phyloP scores from a whole-genome alignment of 1,140 invertebrate species.

The Pseudomyrmex gracilis region DNA sequence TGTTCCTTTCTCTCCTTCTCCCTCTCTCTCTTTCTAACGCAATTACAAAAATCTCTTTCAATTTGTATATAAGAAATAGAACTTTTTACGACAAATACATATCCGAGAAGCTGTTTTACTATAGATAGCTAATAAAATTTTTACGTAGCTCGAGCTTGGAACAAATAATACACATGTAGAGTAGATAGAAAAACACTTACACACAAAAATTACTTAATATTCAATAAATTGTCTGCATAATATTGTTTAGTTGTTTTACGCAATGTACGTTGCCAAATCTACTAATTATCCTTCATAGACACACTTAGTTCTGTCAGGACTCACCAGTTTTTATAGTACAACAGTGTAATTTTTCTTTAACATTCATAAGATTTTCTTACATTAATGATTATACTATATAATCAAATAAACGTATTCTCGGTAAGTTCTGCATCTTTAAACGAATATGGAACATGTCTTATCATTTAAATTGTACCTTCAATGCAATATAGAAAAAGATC shows the following conservation, averaged over 20 bases:
- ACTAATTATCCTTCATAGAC: slow-evolving; percentile 52
- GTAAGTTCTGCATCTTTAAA: slow-evolving; percentile 76
- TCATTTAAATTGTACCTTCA: slow-evolving; percentile 81
- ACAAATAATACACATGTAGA: slow-evolving; percentile 24
- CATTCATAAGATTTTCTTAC: slow-evolving; percentile 64
- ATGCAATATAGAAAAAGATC: slow-evolving; percentile 79
- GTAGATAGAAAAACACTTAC: slow-evolving; percentile 39
- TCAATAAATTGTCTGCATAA: slow-evolving; percentile 36
- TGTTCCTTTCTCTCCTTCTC: neutral
- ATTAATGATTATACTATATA: slow-evolving; percentile 46
- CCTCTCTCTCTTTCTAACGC: neutral
- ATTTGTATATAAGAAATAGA: no score
- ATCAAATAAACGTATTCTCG: slow-evolving; percentile 70
- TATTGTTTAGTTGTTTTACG: slow-evolving; percentile 54
- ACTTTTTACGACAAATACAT: slow-evolving; percentile 41
- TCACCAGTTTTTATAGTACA: slow-evolving; percentile 64
- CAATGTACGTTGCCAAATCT: slow-evolving; percentile 67
- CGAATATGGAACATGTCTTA: slow-evolving; percentile 74
- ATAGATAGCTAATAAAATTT: slow-evolving; percentile 14
- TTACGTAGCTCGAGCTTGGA: slow-evolving; percentile 29
- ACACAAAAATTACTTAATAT: slow-evolving; percentile 43
- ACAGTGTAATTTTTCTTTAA: slow-evolving; percentile 69
- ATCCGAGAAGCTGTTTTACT: slow-evolving; percentile 22
- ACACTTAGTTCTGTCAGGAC: slow-evolving; percentile 64
- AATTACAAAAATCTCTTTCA: neutral